Percentiles rank a stretch among this genome's conserved stretches.
These are phyloP conservation scores for Micronycteris hirsuta DNA, from an alignment of 2,113 vertebrate genomes.

Conservation along the genomic window DNA sequence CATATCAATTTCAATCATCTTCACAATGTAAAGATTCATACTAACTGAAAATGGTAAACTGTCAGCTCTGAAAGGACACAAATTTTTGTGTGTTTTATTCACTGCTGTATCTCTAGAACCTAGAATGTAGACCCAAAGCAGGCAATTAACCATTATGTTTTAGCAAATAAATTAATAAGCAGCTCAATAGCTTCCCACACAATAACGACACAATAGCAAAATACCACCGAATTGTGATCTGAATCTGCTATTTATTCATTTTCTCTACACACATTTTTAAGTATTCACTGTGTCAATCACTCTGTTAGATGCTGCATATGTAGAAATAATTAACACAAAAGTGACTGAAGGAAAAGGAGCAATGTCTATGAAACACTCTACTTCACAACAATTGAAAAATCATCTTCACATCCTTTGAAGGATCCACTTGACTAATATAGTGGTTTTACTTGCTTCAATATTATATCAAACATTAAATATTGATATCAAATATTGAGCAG, in stretches of 20 bases:
- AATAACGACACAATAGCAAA: neutral
- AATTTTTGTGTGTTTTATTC: neutral
- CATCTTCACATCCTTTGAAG: neutral
- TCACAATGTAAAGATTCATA: neutral
- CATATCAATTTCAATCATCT: neutral
- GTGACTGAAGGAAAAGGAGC: neutral
- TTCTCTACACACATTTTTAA: neutral
- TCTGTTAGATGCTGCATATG: neutral
- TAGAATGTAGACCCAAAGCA: neutral
- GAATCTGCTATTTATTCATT: neutral
- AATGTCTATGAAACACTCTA: neutral
- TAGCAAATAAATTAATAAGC: neutral
- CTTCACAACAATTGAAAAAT: neutral
- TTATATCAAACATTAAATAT: neutral
- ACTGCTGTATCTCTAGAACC: neutral
- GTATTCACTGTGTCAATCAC: neutral
- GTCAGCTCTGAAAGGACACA: neutral
- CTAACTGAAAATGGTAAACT: neutral
- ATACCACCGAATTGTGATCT: neutral
- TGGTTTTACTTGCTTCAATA: neutral
- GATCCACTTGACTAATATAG: neutral
- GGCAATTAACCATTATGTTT: neutral
- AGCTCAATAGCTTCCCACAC: neutral
- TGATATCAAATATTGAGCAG: neutral
- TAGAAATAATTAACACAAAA: conserved; percentile 9